Percentiles rank a stretch among this genome's conserved stretches.
phyloP scores from a whole-genome alignment of 2,113 vertebrate species.

The Myiagra hebetior region DNA sequence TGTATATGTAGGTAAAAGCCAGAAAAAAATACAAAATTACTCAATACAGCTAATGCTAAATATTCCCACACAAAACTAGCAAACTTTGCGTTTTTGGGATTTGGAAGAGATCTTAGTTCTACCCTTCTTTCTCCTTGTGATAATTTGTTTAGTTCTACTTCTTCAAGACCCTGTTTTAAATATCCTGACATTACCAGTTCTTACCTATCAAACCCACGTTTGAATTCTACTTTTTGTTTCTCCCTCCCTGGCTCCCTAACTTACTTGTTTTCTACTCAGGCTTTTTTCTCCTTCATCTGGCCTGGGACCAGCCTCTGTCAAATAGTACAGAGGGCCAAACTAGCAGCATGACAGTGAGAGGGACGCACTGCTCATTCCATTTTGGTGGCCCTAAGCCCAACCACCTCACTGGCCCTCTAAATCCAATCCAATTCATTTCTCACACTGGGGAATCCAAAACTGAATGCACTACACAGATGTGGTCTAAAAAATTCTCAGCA shows the following conservation, averaged over 20 bases:
- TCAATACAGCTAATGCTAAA: background rate
- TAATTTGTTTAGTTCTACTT: background rate
- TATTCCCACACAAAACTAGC: background rate
- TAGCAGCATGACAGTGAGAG: background rate
- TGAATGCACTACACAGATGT: background rate
- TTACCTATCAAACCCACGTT: background rate
- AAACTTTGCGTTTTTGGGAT: background rate
- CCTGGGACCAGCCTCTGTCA: background rate
- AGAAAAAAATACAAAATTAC: background rate
- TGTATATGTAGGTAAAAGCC: background rate
- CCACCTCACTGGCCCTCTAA: background rate
- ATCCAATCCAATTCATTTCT: background rate
- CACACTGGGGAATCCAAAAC: background rate
- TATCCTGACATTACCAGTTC: background rate
- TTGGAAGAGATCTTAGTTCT: background rate
- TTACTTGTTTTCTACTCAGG: background rate
- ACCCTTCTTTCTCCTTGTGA: background rate
- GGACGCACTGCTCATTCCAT: background rate
- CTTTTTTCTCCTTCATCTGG: background rate
- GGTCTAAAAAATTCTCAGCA: background rate
- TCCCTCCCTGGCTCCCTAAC: background rate
- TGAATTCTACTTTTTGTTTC: background rate
- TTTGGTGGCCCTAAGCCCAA: background rate
- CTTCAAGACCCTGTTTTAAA: background rate
- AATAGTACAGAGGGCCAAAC: background rate